Evolutionary conservation across 2,888 invertebrate species (phyloP).

Genomic region (Ormyrus rosae): DNA sequence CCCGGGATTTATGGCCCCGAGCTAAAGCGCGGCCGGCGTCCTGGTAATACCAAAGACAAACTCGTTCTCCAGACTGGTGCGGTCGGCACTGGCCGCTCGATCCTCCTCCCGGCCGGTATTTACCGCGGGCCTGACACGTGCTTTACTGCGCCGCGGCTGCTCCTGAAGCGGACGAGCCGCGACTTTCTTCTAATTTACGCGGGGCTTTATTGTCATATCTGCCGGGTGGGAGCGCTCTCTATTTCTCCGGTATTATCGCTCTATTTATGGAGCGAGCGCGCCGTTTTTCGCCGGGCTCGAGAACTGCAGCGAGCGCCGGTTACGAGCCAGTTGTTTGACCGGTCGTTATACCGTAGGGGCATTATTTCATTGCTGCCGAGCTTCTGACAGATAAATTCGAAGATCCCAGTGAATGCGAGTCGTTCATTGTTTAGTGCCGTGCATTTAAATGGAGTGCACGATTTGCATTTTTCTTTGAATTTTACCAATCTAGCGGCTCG

Average conservation of each 20-base stretch:
- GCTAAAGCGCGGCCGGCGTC: constrained; percentile 59
- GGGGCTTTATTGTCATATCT: constrained; percentile 24
- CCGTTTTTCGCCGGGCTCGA: background rate
- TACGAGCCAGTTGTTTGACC: background rate
- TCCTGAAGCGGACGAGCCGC: constrained; percentile 23
- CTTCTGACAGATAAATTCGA: background rate
- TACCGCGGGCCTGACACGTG: constrained; percentile 24
- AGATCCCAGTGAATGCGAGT: background rate
- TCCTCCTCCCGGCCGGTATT: constrained; percentile 8
- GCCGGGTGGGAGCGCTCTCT: background rate
- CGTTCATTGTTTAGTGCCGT: too few species aligned
- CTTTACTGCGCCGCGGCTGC: constrained; percentile 36
- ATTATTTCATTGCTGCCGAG: background rate
- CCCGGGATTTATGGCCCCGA: constrained; percentile 67
- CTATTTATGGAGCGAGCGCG: constrained; percentile 9
- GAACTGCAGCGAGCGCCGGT: background rate
- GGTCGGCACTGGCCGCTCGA: constrained; percentile 44
- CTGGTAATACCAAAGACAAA: constrained; percentile 72
- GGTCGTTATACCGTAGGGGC: background rate
- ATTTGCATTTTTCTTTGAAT: too few species aligned
- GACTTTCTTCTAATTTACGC: constrained; percentile 49
- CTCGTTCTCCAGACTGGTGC: constrained; percentile 64
- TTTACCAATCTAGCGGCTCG: too few species aligned
- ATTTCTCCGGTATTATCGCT: background rate
- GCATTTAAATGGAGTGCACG: too few species aligned